Evolutionary conservation across 2,888 invertebrate genomes (phyloP).

Genomic region (Brenthis hecate): DNA sequence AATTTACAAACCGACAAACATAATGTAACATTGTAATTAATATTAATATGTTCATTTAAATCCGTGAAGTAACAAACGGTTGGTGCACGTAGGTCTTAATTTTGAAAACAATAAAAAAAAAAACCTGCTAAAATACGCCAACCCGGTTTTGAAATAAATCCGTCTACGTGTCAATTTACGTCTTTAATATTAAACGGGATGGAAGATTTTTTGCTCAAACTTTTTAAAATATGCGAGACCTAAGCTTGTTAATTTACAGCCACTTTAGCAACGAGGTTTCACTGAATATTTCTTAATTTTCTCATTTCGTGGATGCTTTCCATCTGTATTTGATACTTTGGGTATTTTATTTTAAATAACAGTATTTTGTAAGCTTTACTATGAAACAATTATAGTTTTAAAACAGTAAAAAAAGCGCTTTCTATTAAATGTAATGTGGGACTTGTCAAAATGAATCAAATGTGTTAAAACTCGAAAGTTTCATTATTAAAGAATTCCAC

Average conservation of each 20-base stretch:
- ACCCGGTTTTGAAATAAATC: constrained; percentile 7
- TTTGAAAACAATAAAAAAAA: constrained; percentile 14
- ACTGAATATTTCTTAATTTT: constrained; percentile 34
- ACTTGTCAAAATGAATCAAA: too few relatives aligned
- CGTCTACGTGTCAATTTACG: constrained; percentile 14
- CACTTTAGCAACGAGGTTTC: constrained; percentile 19
- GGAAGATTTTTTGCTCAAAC: neutral
- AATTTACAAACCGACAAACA: too few relatives aligned
- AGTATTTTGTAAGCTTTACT: constrained; percentile 7
- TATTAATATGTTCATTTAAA: neutral
- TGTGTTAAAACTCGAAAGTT: too few relatives aligned
- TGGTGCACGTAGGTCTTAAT: constrained; percentile 1
- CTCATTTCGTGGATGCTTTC: constrained; percentile 27
- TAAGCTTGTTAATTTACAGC: constrained; percentile 30
- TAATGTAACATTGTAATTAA: too few relatives aligned
- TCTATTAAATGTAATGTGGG: too few relatives aligned
- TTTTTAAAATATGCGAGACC: constrained; percentile 13
- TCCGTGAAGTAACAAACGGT: neutral
- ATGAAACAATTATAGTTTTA: too few relatives aligned
- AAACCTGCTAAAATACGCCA: constrained; percentile 1
- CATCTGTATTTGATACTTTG: constrained; percentile 24
- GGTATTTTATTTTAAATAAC: neutral
- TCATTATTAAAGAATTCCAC: too few relatives aligned
- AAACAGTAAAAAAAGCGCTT: too few relatives aligned
- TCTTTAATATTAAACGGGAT: constrained; percentile 19